These are phyloP conservation scores for Leptogaster cylindrica DNA, from an alignment of 2,888 invertebrate genomes.

Conservation along the genomic window DNA sequence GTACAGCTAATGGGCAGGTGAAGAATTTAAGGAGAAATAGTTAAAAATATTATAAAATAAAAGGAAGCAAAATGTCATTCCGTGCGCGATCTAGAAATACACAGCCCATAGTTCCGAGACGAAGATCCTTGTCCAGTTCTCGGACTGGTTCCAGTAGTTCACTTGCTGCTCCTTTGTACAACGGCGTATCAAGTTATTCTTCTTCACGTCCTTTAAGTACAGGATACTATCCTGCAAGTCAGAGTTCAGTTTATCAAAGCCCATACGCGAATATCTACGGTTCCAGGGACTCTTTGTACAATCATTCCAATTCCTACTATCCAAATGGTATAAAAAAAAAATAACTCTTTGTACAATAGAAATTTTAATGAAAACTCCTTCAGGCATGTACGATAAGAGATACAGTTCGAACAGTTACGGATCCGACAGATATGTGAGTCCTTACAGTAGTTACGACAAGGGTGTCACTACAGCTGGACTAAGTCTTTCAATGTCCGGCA, in stretches of 20 bases:
- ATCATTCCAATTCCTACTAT: constrained; percentile 51
- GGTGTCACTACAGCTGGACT: constrained; percentile 62
- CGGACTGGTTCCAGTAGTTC: constrained; percentile 55
- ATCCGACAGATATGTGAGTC: constrained; percentile 60
- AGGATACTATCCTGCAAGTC: constrained; percentile 56
- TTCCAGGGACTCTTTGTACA: constrained; percentile 59
- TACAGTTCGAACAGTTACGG: constrained; percentile 47
- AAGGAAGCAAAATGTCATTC: constrained; percentile 57
- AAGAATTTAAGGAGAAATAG: neutral
- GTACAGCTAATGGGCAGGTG: too few species aligned
- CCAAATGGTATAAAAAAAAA: constrained; percentile 53
- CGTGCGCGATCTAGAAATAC: constrained; percentile 60
- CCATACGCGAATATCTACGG: constrained; percentile 58
- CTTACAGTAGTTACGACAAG: constrained; percentile 61
- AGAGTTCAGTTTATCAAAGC: constrained; percentile 55
- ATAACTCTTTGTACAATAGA: too few species aligned
- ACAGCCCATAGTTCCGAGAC: constrained; percentile 60
- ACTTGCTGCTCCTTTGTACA: constrained; percentile 52
- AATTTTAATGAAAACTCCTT: too few species aligned
- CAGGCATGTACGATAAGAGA: constrained; percentile 44
- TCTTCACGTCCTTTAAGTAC: constrained; percentile 58
- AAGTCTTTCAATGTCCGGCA: constrained; percentile 52
- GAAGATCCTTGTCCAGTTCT: constrained; percentile 65
- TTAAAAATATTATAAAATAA: constrained; percentile 15
- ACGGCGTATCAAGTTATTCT: constrained; percentile 49